Percentiles rank a stretch among this genome's conserved stretches.
Conservation (phyloP, 2,888 invertebrate genomes). For the Zygaena filipendulae region DNA sequence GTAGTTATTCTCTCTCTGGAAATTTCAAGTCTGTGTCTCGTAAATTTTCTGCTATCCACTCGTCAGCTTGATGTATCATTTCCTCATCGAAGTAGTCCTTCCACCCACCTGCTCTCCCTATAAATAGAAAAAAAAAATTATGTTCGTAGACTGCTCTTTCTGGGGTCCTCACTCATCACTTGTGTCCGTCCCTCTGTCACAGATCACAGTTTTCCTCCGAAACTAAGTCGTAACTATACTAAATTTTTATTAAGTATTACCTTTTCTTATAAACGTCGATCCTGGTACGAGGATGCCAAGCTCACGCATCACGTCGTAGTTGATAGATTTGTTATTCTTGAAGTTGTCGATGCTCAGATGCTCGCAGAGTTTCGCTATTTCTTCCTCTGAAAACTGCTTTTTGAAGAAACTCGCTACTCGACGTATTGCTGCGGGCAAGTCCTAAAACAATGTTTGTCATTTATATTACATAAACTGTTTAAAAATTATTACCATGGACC, state of each 20-base stretch:
- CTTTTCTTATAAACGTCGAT: conserved; percentile 6
- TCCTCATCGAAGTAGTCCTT: conserved; percentile 69
- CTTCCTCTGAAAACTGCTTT: conserved; percentile 63
- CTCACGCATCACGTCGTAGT: conserved; percentile 72
- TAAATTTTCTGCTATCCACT: conserved; percentile 56
- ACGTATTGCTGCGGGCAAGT: conserved; percentile 67
- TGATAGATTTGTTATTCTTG: conserved; percentile 82
- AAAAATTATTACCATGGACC: too few species aligned
- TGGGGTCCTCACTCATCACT: too few species aligned
- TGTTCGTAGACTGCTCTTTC: too few species aligned
- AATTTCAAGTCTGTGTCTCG: conserved; percentile 1
- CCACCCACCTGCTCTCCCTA: conserved; percentile 69
- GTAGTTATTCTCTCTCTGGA: too few species aligned
- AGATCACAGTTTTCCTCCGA: too few species aligned
- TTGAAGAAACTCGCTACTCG: conserved; percentile 72
- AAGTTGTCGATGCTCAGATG: conserved; percentile 87
- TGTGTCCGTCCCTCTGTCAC: too few species aligned
- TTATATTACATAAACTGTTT: not conserved
- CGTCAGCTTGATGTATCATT: conserved; percentile 65
- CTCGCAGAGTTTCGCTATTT: conserved; percentile 71
- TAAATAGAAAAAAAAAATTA: too few species aligned
- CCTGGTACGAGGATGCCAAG: conserved; percentile 25
- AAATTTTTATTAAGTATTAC: too few species aligned
- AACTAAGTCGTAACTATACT: too few species aligned
- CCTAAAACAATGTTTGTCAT: too few species aligned